Base-by-base conservation (phyloP, 2,113 vertebrate genomes). In the Xenopus borealis region DNA sequence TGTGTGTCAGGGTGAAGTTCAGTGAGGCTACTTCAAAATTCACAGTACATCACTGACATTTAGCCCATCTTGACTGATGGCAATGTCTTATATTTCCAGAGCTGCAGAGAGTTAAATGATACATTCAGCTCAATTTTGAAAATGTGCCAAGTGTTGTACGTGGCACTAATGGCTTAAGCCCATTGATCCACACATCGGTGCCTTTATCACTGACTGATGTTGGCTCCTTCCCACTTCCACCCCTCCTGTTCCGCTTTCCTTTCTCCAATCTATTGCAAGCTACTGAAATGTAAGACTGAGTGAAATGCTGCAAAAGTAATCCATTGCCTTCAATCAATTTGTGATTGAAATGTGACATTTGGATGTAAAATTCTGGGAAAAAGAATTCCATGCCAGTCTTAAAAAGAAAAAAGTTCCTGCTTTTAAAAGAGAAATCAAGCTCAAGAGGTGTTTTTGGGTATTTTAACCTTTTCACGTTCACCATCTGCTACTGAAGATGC, bases 331-430 rank as follows among this genome's bases (percentile, higher is more conserved):
- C 74, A 76, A 69, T 76, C 74, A 69, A 76, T 76, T 69, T 64
- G 59, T 76, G 74, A 76, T 76, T 76, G 74, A 76, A 76, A 70
- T 69, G 74, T 76, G 74, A 76, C 74, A 76, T 76, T 76, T 76
- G 66, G 66, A 76, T 68, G 17, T 14, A 59, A 52, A 65, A 69
- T 75, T 75, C 55, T 3, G 47, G 11, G 18, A 44, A 64, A 69
- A 61, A 72, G 62, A 69, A 69, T 70, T 75, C 72, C 20, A 63
- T 76, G 46, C 44, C 55, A 7, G 55, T 62, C 45, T 30, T 71
- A 23, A 59, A 57, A 30, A 46, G 50, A 59, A 59, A 63, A 63
- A 65, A 45, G 58, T 47, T 75, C 20, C 47, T 10, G 30, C 72
- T 62, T 69, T 27, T 19, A 69, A 62, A 69, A 75, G 62, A 69